Base-by-base conservation (phyloP, 2,113 vertebrate species). In the Xyrauchen texanus region DNA sequence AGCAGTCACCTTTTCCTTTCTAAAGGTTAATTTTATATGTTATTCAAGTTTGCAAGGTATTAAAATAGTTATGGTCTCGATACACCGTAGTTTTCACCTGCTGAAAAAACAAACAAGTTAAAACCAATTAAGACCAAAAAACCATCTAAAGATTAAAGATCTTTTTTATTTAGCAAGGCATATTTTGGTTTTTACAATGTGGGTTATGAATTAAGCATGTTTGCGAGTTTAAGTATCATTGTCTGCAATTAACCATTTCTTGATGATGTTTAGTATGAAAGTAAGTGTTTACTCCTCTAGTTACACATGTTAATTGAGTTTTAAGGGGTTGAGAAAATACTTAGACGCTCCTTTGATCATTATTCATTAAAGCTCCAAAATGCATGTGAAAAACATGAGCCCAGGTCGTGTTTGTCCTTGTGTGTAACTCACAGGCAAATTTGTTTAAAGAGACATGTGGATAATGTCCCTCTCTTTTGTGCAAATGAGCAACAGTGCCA, bases 21-120 rank as follows among this genome's bases (percentile, higher is more conserved):
- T 5, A 66, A 77, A 82, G 68, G 65, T 57, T 80, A 82, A 82
- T 80, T 51, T 47, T 12, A 78, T 74, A 70, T 74, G 80, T 85
- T 64, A 74, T 82, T 82, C 77, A 82, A 46, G 58, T 77, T 68
- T 53, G 55, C 42, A 47, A 68, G 21, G 34, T 57, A 58, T 64
- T 64, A 42, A 69, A 77, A 85, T 68, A 72, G 11, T 15, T 63
- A 44, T 9, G 44, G 42, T 51, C 9, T 13, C 4, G 3, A 5
- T 66, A 11, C 9, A 49, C 15, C 12, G 1, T 55, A 70, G 21
- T 34, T 3, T 34, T 34, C 21, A 3, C 21, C 21, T 34, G 21
- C 21, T 34, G 21, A 34, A 34, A 34, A 34, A 34, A 34, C 3
- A 34, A 34, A 34, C 21, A 1, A 34, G 21, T 34, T 34, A 34